A percentile compares a stretch with the other conserved stretches of the same genome.
Evolutionary conservation across 2,797 vertebrate genomes (phyloP).

Genomic region (Pogonophryne albipinna): DNA sequence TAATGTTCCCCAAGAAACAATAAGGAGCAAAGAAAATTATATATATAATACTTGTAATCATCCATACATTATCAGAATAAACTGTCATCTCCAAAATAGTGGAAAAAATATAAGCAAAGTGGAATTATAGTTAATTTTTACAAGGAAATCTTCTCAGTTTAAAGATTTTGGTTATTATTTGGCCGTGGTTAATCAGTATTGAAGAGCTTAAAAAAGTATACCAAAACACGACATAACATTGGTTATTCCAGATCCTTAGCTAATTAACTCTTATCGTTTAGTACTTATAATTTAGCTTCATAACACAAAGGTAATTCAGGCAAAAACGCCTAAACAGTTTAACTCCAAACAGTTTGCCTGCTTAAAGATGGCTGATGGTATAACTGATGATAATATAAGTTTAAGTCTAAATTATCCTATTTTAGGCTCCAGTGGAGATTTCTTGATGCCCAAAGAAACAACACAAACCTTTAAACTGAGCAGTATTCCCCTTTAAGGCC

Average conservation of each 20-base stretch:
- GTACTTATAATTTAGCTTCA: neutral
- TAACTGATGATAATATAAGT: too few relatives aligned
- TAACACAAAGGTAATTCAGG: neutral
- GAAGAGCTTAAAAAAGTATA: neutral
- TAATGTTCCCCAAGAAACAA: constrained; percentile 55
- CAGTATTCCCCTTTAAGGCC: constrained; percentile 38
- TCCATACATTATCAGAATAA: constrained; percentile 59
- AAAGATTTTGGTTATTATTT: constrained; percentile 6
- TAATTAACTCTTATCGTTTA: neutral
- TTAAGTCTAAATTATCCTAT: neutral
- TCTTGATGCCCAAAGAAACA: neutral
- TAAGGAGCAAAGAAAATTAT: constrained; percentile 30
- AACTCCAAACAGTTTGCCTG: neutral
- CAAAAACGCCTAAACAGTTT: neutral
- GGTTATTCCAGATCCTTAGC: neutral
- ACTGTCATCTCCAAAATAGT: constrained; percentile 43
- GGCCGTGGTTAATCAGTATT: neutral
- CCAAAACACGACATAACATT: neutral
- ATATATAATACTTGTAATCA: constrained; percentile 71
- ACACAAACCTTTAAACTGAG: constrained; percentile 29
- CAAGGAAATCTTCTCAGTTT: constrained; percentile 13
- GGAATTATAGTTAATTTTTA: constrained; percentile 51
- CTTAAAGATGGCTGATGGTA: neutral
- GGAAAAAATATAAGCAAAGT: constrained; percentile 39
- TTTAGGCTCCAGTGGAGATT: neutral